Evolutionary conservation across 2,113 vertebrate genomes (phyloP).

Genomic region (Platysternon megacephalum): DNA sequence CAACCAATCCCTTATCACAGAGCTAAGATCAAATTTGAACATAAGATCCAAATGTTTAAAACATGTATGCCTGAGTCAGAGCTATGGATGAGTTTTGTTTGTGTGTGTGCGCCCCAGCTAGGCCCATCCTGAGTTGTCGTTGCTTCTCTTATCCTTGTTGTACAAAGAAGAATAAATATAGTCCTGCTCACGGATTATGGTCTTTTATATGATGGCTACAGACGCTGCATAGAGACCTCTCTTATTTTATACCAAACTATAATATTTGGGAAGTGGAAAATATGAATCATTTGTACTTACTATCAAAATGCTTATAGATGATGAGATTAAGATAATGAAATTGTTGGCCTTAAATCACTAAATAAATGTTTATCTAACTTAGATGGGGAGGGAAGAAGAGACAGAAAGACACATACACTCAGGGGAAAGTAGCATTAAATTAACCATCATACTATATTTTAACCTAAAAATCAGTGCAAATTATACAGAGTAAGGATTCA

Average conservation of each 20-base stretch:
- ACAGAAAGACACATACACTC: background rate
- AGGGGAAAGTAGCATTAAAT: background rate
- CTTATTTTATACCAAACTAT: background rate
- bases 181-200: background rate
- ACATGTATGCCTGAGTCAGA: background rate
- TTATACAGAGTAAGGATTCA: background rate
- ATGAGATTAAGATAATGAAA: conserved; percentile 42
- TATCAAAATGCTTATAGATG: conserved; percentile 22
- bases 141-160: background rate
- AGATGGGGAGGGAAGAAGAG: background rate
- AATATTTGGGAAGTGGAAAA: background rate
- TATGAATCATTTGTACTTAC: conserved; percentile 32
- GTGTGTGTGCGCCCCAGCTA: background rate
- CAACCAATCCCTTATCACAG: background rate
- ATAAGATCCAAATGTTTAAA: background rate
- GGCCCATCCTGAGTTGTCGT: background rate
- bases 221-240: background rate
- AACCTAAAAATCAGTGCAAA: background rate
- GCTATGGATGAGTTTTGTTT: background rate
- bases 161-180: background rate
- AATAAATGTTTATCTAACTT: background rate
- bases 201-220: background rate
- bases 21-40: background rate
- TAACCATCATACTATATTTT: background rate
- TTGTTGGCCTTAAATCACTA: conserved; percentile 18